Base-by-base conservation (phyloP, 1,140 invertebrate species). In the Drosophila miranda region DNA sequence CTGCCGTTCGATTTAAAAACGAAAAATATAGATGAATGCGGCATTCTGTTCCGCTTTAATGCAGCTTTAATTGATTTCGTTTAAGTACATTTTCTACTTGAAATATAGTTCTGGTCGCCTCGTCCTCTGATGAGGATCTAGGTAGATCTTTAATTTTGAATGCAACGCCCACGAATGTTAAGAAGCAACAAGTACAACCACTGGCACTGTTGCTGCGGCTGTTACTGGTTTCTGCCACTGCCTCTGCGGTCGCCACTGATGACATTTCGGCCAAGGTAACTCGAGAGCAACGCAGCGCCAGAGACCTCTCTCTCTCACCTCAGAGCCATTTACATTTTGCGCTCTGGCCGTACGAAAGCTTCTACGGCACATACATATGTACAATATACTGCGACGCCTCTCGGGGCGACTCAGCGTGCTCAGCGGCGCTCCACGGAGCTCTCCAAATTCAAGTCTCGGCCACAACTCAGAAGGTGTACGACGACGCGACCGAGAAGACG, bases 241-340 rank as follows among this genome's bases (percentile, higher is more conserved):
- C 16, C 50, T 8, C 43, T 53, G 26, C 58, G 30, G 16, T 48
- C 19, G 57, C 58, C 64, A 56, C 50, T 43, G 53, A 59, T 53
- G 43, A 46, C 75, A 82, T 82, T 84, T 75, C 79, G 79, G 79
- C 79, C 79, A 82, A 82, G 79, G 79, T 75, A 82, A 82, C 56
- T 50, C 23, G 56, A 38, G 70, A 53, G 44, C 38, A 42, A 34
- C 41, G 11, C 11, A 42, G 19, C 46, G 9, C 11, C 34, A 38
- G 34, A 11, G 13, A 38, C 34, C 34, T 38, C 34, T 38, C 34
- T 16, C 16, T 16, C 16, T 38, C 34, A 38, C 34, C 34, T 38
- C 34, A 13, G 11, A 38, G 11, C 34, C 34, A 38, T 38, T 38
- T 41, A 19, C 26, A 7, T 59, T 69, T 70, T 49, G 42, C 45